Percentiles rank a stretch among this genome's conserved stretches.
These are phyloP conservation scores for Diadegma fenestrale DNA, from an alignment of 2,888 invertebrate species.

Conservation along the genomic window DNA sequence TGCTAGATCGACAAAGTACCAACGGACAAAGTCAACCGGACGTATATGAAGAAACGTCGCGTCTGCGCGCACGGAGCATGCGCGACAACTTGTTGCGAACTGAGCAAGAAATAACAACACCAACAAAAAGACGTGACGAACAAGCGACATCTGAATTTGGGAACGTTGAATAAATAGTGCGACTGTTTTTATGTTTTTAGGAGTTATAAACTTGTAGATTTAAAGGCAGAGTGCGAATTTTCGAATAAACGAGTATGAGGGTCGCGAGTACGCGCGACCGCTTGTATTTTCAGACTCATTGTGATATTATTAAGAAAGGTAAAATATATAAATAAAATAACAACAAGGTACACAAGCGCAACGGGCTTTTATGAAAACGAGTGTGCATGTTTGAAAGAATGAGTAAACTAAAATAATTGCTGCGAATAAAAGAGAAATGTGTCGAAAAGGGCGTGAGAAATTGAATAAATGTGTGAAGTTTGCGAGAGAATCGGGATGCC, in stretches of 20 bases:
- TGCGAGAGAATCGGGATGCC: too few relatives aligned
- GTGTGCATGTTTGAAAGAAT: slow-evolving; percentile 21
- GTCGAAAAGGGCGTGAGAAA: background rate
- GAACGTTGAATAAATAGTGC: slow-evolving; percentile 46
- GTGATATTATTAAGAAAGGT: slow-evolving; percentile 73
- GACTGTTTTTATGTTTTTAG: slow-evolving; percentile 21
- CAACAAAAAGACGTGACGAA: background rate
- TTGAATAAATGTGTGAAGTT: too few relatives aligned
- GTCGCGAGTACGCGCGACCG: slow-evolving; percentile 67
- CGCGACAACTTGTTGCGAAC: background rate
- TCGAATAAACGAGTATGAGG: slow-evolving; percentile 65
- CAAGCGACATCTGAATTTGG: slow-evolving; percentile 51
- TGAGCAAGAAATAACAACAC: background rate
- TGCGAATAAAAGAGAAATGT: background rate
- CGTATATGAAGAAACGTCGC: too few relatives aligned
- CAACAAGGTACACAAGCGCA: slow-evolving; percentile 28
- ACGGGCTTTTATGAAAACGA: slow-evolving; percentile 24
- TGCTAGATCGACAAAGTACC: background rate
- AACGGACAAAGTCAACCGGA: background rate
- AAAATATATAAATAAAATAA: slow-evolving; percentile 40
- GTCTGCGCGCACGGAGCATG: background rate
- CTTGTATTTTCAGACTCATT: slow-evolving; percentile 74
- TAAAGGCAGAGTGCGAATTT: slow-evolving; percentile 57
- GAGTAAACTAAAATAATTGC: background rate
- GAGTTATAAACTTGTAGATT: background rate